phyloP scores from a whole-genome alignment of 2,113 vertebrate species.

The Perognathus longimembris region DNA sequence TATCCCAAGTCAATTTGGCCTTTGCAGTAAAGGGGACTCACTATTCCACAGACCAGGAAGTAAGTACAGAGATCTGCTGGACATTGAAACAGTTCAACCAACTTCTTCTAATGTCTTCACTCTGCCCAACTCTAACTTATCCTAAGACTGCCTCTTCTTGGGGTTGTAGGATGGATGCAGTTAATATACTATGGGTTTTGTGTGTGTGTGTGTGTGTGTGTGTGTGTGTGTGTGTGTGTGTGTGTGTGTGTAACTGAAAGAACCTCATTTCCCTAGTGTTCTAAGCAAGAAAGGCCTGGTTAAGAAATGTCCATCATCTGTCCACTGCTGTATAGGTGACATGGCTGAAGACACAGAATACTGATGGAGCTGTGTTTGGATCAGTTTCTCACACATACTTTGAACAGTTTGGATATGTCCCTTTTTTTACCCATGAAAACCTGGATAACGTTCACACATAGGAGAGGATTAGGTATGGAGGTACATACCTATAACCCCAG shows the following conservation, averaged over 20 bases:
- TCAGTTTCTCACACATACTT: not conserved
- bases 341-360: not conserved
- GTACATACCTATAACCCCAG: too few relatives aligned
- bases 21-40: not conserved
- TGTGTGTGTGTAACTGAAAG: too few relatives aligned
- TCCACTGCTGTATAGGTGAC: too few relatives aligned
- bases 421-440: not conserved
- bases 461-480: not conserved
- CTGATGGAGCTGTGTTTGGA: not conserved
- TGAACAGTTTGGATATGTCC: not conserved
- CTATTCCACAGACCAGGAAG: not conserved
- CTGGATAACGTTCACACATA: not conserved
- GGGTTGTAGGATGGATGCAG: not conserved
- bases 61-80: not conserved
- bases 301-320: not conserved
- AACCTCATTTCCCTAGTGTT: not conserved
- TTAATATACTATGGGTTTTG: too few relatives aligned
- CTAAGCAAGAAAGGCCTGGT: not conserved
- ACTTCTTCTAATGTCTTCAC: not conserved
- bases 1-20: not conserved
- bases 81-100: not conserved
- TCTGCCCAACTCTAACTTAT: not conserved
- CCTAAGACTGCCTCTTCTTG: not conserved
- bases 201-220: too few relatives aligned
- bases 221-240: too few relatives aligned